Base-by-base conservation (phyloP, 2,888 invertebrate species). In the Pteria penguin region DNA sequence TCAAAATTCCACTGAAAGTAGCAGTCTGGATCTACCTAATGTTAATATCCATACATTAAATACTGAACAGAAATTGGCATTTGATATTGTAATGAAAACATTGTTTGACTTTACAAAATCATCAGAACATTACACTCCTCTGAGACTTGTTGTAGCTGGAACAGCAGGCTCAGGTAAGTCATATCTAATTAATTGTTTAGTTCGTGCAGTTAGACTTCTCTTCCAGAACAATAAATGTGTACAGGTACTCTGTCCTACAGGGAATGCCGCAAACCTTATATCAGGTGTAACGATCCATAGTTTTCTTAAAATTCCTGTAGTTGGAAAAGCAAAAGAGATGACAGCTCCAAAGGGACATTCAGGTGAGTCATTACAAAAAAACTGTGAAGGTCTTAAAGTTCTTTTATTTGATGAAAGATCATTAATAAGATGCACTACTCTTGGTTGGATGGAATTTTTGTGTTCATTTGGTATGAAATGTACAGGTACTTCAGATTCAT, bases 81-180 rank as follows among this genome's bases (percentile, higher is more conserved):
- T 75, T 33, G 71, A 70, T 54, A 31, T 77, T 5, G 70, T 73
- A 29, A 58, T 77, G 26, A 60, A 73, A 24, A 65, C 72, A 1
- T 8, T 77, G 11, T n/a, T 74, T 52, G 58, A 73, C 5, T 71
- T 22, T 29, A 22, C 32, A 57, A 55, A 45, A 26, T 31, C 22
- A 27, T 14, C 32, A 32, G 18, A 22, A 8, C 1, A 24, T 11
- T 57, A 57, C 58, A 8, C 54, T 33, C 75, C 74, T 18, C 57
- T 78, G n/a, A 26, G 72, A 2, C 31, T 78, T 18, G 54, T 75
- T 66, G 69, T 78, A 26, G 57, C 61, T 60, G 75, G 78, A 1
- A 78, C 72, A 29, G 78, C 75, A n/a, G 78, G 78, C 27, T 72
- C 75, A 26, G 78, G 75, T 11, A 78, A 78, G 68, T 70, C 75